These are phyloP conservation scores for Erebia epiphron DNA, from an alignment of 2,888 invertebrate species.

Conservation along the genomic window DNA sequence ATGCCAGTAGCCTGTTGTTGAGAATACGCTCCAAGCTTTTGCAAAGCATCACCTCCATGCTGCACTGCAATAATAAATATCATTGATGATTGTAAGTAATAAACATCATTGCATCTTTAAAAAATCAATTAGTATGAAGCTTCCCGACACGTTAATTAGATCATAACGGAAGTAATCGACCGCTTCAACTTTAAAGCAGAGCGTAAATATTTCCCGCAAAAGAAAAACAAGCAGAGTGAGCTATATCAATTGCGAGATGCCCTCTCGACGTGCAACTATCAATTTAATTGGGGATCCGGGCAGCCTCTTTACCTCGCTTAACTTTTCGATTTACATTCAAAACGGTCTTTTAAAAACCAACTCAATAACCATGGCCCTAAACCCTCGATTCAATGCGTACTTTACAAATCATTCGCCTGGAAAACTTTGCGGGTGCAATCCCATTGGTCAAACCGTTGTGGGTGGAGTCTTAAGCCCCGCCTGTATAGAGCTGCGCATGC, in stretches of 20 bases:
- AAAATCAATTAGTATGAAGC: constrained; percentile 21
- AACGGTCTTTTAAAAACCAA: constrained; percentile 80
- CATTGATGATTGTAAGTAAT: no score
- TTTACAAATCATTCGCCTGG: constrained; percentile 68
- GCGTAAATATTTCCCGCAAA: constrained; percentile 29
- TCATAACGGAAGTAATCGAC: constrained; percentile 21
- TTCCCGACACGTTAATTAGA: constrained; percentile 20
- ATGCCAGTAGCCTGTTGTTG: no score
- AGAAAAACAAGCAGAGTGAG: constrained; percentile 30
- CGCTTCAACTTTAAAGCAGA: constrained; percentile 18
- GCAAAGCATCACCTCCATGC: no score
- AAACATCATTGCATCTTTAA: background rate
- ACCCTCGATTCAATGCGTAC: constrained; percentile 70
- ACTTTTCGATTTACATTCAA: constrained; percentile 83
- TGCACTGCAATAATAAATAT: no score
- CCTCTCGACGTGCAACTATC: constrained; percentile 66
- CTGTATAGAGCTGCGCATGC: constrained; percentile 70
- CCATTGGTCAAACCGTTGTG: constrained; percentile 58
- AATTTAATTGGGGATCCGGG: constrained; percentile 78
- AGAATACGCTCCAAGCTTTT: no score
- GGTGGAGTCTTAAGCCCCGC: constrained; percentile 63
- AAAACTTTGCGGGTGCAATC: constrained; percentile 54
- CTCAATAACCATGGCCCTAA: constrained; percentile 75
- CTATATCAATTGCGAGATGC: constrained; percentile 37
- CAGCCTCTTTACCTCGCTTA: constrained; percentile 77